phyloP scores from a whole-genome alignment of 2,888 invertebrate genomes.

The Augiades crinisus region DNA sequence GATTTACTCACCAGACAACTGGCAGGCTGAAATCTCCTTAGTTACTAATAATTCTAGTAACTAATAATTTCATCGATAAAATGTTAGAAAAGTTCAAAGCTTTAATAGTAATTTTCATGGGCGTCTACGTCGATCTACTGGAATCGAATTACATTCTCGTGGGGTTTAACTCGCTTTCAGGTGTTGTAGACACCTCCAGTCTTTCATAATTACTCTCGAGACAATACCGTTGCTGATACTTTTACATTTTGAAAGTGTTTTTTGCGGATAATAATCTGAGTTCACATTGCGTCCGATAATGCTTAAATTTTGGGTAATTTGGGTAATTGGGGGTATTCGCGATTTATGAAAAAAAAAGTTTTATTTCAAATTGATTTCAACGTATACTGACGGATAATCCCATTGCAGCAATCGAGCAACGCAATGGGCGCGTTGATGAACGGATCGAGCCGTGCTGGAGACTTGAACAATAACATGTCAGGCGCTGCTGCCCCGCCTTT shows the following conservation, averaged over 20 bases:
- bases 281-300: too few relatives aligned
- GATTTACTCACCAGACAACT: too few relatives aligned
- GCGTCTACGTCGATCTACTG: slow-evolving; percentile 4
- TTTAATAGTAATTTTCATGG: not conserved
- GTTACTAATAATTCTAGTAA: too few relatives aligned
- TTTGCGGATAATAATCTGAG: too few relatives aligned
- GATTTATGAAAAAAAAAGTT: too few relatives aligned
- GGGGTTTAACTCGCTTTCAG: slow-evolving; percentile 1
- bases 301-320: too few relatives aligned
- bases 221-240: not conserved
- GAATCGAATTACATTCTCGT: slow-evolving; percentile 7
- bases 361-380: too few relatives aligned
- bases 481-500: slow-evolving; percentile 74
- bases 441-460: slow-evolving; percentile 79
- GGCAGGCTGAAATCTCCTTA: too few relatives aligned
- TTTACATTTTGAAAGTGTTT: too few relatives aligned
- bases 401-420: slow-evolving; percentile 63
- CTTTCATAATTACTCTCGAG: slow-evolving; percentile 3
- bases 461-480: slow-evolving; percentile 86
- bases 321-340: too few relatives aligned
- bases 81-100: too few relatives aligned
- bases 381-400: not conserved
- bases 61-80: too few relatives aligned
- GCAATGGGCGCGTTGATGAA: slow-evolving; percentile 78
- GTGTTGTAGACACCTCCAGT: not conserved